Percentiles rank a stretch among this genome's conserved stretches.
These are phyloP conservation scores for Coilia nasus DNA, from an alignment of 2,797 vertebrate species.

Conservation along the genomic window DNA sequence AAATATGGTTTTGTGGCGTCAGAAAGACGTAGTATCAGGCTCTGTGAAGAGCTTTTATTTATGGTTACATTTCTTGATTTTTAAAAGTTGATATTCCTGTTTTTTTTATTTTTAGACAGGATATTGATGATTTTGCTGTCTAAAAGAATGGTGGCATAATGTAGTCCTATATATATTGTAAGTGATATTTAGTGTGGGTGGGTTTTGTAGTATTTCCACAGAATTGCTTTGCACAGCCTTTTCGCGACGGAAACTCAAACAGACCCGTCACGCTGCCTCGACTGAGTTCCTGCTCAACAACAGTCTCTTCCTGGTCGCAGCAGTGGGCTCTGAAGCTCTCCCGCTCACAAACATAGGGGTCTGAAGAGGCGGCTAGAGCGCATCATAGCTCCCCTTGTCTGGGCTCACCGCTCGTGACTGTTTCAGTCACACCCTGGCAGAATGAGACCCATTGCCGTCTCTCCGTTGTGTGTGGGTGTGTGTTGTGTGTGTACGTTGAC, in stretches of 20 bases:
- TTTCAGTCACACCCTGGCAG: neutral
- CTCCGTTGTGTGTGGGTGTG: constrained; percentile 29
- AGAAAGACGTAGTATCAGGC: neutral
- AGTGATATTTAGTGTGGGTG: neutral
- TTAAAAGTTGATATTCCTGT: neutral
- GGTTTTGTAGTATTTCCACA: neutral
- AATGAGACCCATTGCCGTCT: neutral
- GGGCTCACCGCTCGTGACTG: neutral
- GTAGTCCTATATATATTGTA: neutral
- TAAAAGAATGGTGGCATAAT: neutral
- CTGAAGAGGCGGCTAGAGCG: neutral
- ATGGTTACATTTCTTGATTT: neutral
- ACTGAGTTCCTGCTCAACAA: neutral
- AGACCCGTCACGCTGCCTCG: neutral
- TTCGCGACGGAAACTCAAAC: neutral
- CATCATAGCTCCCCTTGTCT: neutral
- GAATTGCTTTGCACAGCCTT: neutral
- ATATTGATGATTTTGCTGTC: neutral
- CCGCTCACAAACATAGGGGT: neutral
- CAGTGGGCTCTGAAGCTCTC: neutral
- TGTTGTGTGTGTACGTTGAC: constrained; percentile 43
- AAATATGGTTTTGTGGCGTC: neutral
- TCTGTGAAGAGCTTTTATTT: neutral
- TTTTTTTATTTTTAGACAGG: neutral
- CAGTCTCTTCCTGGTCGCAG: neutral